Base-by-base conservation (phyloP, 2,113 vertebrate genomes). In the Heterotis niloticus region DNA sequence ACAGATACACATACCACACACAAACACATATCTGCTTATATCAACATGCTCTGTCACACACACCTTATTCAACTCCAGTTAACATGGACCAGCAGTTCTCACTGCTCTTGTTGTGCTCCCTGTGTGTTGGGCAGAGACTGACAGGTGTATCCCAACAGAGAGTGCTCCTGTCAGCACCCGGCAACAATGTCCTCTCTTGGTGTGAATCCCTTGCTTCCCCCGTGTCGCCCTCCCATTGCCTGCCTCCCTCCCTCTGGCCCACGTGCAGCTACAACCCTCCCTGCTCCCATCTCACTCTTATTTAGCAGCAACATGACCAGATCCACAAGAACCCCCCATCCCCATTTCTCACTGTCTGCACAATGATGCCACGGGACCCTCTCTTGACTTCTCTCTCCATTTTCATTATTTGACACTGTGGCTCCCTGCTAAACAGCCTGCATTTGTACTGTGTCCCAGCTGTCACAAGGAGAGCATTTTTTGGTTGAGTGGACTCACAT, bases 131-230 rank as follows among this genome's bases (percentile, higher is more conserved):
- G 78, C 71, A 77, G 29, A 83, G 82, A 87, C 80, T 85, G 85
- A 60, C 64, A 87, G 88, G 85, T 89, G 88, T 88, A 87, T 88
- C 86, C 85, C 88, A 78, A 84, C 81, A 85, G 87, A 86, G 77
- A 60, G 60, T 34, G 64, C 78, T 79, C 85, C 84, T 87, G 86
- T 88, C 87, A 85, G 83, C 85, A 17, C 84, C 76, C 77, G 83
- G 84, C 76, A 88, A 81, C 88, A 88, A 85, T 85, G 76, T 85
- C 73, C 79, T 86, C 81, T 79, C 81, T 79, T 78, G 17, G 65
- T 82, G 87, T 81, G 73, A 86, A 83, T 78, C 83, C 54, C 80
- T 82, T 60, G 9, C 26, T 73, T 72, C 74, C 26, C 13, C 59
- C 4, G 24, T 24, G 34, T 34, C 60, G n/a, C 59, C 44, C 56